These are phyloP conservation scores for Aplodontia rufa DNA, from an alignment of 2,113 vertebrate species.

Conservation along the genomic window DNA sequence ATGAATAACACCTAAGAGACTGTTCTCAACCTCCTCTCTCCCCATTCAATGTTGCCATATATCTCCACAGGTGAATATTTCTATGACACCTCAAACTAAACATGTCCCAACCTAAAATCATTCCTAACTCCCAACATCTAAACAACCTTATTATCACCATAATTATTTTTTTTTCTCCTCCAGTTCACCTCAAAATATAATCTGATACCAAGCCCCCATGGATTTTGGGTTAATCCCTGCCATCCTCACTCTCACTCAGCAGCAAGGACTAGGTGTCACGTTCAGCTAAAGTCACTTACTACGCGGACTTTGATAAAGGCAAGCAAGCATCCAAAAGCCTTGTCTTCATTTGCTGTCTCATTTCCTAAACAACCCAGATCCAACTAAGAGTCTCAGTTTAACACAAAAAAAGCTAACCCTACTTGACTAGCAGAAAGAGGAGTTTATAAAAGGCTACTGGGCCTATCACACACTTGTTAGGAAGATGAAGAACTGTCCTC, in stretches of 20 bases:
- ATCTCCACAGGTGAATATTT: background rate
- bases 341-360: background rate
- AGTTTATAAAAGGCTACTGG: background rate
- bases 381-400: background rate
- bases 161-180: background rate
- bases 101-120: background rate
- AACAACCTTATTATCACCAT: background rate
- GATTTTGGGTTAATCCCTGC: background rate
- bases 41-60: background rate
- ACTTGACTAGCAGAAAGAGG: background rate
- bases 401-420: background rate
- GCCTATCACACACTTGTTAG: background rate
- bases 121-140: background rate
- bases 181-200: background rate
- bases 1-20: background rate
- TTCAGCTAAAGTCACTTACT: background rate
- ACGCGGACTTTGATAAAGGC: background rate
- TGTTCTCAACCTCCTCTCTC: background rate
- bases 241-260: background rate
- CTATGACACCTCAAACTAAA: conserved; percentile 9
- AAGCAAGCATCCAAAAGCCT: background rate
- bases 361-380: background rate
- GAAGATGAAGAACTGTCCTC: background rate
- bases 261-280: background rate
- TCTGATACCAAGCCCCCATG: background rate